Conservation (phyloP, 2,113 vertebrate species). For the Neoarius graeffei region DNA sequence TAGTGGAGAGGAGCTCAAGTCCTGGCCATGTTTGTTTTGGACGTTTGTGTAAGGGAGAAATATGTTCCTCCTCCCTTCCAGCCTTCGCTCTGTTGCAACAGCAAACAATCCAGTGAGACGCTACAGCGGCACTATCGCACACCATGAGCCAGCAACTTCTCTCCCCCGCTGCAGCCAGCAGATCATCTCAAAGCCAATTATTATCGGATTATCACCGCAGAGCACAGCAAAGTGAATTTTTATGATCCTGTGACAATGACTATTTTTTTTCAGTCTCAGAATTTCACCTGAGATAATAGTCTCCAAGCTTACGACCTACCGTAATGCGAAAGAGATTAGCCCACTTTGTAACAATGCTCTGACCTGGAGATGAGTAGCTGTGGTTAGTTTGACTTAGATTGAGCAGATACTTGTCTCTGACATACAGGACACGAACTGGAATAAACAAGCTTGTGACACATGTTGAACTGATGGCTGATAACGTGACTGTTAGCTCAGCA, state of each 20-base stretch:
- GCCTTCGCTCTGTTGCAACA: constrained; percentile 55
- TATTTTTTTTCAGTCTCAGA: background rate
- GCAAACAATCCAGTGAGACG: constrained; percentile 48
- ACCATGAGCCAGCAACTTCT: constrained; percentile 24
- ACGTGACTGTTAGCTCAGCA: constrained; percentile 16
- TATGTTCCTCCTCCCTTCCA: constrained; percentile 57
- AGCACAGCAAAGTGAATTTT: constrained; percentile 24
- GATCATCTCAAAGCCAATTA: constrained; percentile 46
- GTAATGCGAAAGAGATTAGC: constrained; percentile 7
- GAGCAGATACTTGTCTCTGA: background rate
- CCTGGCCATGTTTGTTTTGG: constrained; percentile 57
- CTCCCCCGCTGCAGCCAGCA: background rate
- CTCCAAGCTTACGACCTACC: background rate
- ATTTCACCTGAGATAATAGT: constrained; percentile 37
- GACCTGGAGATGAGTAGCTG: background rate
- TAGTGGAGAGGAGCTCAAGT: constrained; percentile 48
- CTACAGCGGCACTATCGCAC: constrained; percentile 27
- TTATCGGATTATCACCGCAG: constrained; percentile 23
- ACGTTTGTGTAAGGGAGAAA: constrained; percentile 42
- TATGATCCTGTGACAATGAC: background rate
- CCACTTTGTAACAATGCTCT: background rate
- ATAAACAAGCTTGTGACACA: constrained; percentile 41
- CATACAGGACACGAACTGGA: constrained; percentile 1
- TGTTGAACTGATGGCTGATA: constrained; percentile 35
- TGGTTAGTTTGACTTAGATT: background rate